Evolutionary conservation across 2,113 vertebrate species (phyloP).

Genomic region (Sebastes fasciatus): DNA sequence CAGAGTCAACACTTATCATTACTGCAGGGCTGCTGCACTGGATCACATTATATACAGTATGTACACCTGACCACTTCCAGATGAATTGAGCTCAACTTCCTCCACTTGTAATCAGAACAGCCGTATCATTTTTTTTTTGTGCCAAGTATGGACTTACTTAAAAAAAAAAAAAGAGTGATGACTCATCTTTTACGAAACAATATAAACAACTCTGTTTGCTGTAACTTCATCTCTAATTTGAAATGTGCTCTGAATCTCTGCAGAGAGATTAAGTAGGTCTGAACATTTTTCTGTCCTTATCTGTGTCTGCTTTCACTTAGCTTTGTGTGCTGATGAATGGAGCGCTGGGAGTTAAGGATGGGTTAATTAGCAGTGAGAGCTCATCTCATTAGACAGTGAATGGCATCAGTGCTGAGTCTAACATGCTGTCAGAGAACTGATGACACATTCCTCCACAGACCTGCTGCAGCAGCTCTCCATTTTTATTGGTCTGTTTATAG

Average conservation of each 20-base stretch:
- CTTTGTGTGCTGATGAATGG: conserved; percentile 65
- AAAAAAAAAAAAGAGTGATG: conserved; percentile 10
- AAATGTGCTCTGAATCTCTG: neutral
- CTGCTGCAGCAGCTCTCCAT: conserved; percentile 49
- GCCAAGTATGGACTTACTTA: neutral
- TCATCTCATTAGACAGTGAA: conserved; percentile 79
- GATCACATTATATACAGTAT: neutral
- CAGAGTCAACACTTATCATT: conserved; percentile 6
- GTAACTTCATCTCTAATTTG: neutral
- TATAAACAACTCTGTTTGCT: neutral
- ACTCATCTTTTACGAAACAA: neutral
- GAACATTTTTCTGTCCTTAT: conserved; percentile 46
- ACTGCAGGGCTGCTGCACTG: conserved; percentile 14
- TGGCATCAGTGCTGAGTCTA: conserved; percentile 64
- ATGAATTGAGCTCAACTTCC: neutral
- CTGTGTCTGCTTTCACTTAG: conserved; percentile 57
- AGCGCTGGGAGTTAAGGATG: conserved; percentile 67
- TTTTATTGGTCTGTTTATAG: conserved; percentile 54
- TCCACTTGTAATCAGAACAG: neutral
- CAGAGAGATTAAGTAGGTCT: conserved; percentile 13
- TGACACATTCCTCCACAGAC: conserved; percentile 73
- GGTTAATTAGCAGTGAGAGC: conserved; percentile 75
- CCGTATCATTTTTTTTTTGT: neutral
- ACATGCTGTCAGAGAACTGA: conserved; percentile 65
- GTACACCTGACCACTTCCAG: neutral